Percentiles rank a stretch among this genome's conserved stretches.
phyloP scores from a whole-genome alignment of 1,140 invertebrate genomes.

The Trichogramma pretiosum region DNA sequence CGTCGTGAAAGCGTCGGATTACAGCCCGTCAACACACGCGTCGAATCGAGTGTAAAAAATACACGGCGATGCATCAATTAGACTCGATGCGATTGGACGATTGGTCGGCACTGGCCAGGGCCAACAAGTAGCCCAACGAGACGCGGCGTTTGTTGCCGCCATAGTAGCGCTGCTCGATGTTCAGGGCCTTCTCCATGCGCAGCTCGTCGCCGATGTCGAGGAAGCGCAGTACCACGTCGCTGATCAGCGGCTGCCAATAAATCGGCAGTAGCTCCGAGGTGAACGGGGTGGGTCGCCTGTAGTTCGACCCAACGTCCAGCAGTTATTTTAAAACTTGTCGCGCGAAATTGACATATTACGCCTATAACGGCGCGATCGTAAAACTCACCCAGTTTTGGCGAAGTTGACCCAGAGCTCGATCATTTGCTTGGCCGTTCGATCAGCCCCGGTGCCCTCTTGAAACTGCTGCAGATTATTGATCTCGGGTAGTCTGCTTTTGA shows the following conservation, averaged over 20 bases:
- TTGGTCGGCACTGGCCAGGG: no score
- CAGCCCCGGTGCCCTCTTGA: slow-evolving; percentile 26
- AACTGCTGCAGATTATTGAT: slow-evolving; percentile 28
- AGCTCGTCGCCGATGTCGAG: slow-evolving; percentile 23
- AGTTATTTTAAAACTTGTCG: no score
- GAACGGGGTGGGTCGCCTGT: slow-evolving; percentile 19
- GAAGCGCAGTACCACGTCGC: slow-evolving; percentile 14
- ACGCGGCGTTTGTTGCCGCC: neutral
- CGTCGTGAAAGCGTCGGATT: no score
- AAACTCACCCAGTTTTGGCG: slow-evolving; percentile 31
- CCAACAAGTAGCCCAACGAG: neutral
- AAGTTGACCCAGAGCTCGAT: slow-evolving; percentile 46
- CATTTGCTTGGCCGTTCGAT: slow-evolving; percentile 43
- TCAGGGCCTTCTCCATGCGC: slow-evolving; percentile 11
- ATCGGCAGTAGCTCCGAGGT: slow-evolving; percentile 15
- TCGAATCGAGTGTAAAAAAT: no score
- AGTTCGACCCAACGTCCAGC: no score
- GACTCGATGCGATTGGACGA: neutral
- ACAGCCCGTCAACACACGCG: neutral
- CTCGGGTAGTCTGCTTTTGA: slow-evolving; percentile 41
- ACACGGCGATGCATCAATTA: neutral
- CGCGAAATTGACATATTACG: no score
- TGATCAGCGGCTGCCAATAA: slow-evolving; percentile 19
- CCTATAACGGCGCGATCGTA: no score
- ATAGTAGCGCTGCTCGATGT: neutral